Percentiles rank a stretch among this genome's conserved stretches.
These are phyloP conservation scores for Augiades crinisus DNA, from an alignment of 2,888 invertebrate genomes.

Conservation along the genomic window DNA sequence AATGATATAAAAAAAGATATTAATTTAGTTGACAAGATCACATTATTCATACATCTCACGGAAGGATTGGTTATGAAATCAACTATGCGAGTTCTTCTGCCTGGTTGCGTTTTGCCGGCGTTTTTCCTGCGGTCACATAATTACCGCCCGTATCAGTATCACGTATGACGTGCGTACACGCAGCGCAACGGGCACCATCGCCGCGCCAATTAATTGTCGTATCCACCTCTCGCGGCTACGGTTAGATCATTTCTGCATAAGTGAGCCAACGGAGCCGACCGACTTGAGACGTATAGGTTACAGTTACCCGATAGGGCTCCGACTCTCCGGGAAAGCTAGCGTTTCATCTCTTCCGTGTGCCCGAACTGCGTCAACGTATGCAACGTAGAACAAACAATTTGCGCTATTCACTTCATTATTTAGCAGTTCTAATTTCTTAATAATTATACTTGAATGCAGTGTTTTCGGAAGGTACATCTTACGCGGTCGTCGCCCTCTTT, in stretches of 20 bases:
- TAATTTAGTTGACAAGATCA: too few species aligned
- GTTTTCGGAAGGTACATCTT: not conserved
- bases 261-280: not conserved
- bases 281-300: conserved; percentile 12
- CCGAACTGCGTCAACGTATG: not conserved
- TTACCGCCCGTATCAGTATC: too few species aligned
- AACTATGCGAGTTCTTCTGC: too few species aligned
- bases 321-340: conserved; percentile 14
- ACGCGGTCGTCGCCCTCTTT: not conserved
- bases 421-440: too few species aligned
- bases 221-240: conserved; percentile 20
- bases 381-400: too few species aligned
- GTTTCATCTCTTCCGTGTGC: conserved; percentile 17
- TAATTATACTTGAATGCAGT: too few species aligned
- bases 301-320: conserved; percentile 18
- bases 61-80: too few species aligned
- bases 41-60: too few species aligned
- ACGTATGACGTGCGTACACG: not conserved
- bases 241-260: conserved; percentile 14
- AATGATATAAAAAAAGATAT: too few species aligned
- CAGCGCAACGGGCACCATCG: not conserved
- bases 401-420: too few species aligned
- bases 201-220: conserved; percentile 6
- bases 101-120: too few species aligned
- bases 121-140: too few species aligned